Conservation (phyloP, 2,888 invertebrate species). For the Notodonta dromedarius region DNA sequence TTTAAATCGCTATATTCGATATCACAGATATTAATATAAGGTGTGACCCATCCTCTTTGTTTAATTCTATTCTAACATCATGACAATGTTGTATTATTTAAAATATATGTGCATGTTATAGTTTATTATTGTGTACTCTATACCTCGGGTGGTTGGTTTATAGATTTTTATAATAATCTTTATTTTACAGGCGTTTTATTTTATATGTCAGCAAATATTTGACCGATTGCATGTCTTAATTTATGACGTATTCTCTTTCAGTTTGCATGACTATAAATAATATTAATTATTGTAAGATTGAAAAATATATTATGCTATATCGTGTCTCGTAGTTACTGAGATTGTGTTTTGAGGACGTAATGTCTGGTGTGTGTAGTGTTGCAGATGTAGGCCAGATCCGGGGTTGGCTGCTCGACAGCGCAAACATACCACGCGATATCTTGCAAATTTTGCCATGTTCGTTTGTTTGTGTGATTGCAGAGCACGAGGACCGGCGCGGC, state of each 20-base stretch:
- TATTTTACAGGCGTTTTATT: constrained; percentile 59
- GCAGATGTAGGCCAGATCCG: constrained; percentile 76
- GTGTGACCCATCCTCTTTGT: background rate
- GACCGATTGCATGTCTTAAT: constrained; percentile 49
- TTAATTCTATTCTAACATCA: background rate
- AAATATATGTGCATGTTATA: constrained; percentile 28
- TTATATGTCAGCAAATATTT: constrained; percentile 33
- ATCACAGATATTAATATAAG: no score
- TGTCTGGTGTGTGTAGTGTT: constrained; percentile 80
- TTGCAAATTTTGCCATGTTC: constrained; percentile 76
- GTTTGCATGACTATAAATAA: constrained; percentile 52
- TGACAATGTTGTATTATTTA: constrained; percentile 8
- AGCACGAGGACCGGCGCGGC: constrained; percentile 50
- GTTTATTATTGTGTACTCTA: constrained; percentile 32
- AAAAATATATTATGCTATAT: constrained; percentile 31
- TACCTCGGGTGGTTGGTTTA: constrained; percentile 44
- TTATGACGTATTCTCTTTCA: constrained; percentile 56
- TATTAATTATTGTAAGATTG: constrained; percentile 15
- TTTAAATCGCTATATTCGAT: no score
- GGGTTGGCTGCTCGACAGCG: constrained; percentile 64
- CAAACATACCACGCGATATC: constrained; percentile 39
- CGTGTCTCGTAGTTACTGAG: constrained; percentile 41
- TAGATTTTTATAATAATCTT: constrained; percentile 43
- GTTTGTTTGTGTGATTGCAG: constrained; percentile 81
- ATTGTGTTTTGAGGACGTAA: constrained; percentile 35